Conservation (phyloP, 2,888 invertebrate species). For the Eulithis prunata region DNA sequence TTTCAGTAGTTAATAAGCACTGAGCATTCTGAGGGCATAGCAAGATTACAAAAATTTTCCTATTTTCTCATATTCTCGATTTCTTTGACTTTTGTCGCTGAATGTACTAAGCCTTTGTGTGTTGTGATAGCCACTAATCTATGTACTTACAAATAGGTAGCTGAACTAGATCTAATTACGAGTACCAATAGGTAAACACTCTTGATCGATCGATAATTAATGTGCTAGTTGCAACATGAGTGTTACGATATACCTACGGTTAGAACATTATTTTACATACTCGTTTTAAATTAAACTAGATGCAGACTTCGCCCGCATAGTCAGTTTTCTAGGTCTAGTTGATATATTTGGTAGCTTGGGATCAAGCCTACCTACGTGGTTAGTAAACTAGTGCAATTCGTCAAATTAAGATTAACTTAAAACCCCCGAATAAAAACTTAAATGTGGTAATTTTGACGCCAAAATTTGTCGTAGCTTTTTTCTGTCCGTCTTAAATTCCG, state of each 20-base stretch:
- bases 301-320: constrained; percentile 5
- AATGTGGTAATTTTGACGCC: too few species aligned
- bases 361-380: too few species aligned
- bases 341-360: constrained; percentile 1
- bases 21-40: too few species aligned
- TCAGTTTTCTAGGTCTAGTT: constrained; percentile 10
- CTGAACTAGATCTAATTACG: constrained; percentile 20
- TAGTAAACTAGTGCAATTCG: too few species aligned
- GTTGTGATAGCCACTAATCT: constrained; percentile 1
- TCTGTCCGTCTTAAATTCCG: too few species aligned
- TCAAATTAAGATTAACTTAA: too few species aligned
- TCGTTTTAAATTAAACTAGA: background rate
- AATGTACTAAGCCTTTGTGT: background rate
- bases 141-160: constrained; percentile 19
- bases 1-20: too few species aligned
- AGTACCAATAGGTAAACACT: constrained; percentile 10
- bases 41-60: too few species aligned
- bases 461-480: too few species aligned
- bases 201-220: constrained; percentile 21
- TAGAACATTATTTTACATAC: constrained; percentile 6
- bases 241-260: background rate
- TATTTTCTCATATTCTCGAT: too few species aligned
- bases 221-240: constrained; percentile 13
- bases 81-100: background rate
- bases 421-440: too few species aligned